Evolutionary conservation across 2,113 vertebrate genomes (phyloP).

Genomic region (Brienomyrus longianalis): DNA sequence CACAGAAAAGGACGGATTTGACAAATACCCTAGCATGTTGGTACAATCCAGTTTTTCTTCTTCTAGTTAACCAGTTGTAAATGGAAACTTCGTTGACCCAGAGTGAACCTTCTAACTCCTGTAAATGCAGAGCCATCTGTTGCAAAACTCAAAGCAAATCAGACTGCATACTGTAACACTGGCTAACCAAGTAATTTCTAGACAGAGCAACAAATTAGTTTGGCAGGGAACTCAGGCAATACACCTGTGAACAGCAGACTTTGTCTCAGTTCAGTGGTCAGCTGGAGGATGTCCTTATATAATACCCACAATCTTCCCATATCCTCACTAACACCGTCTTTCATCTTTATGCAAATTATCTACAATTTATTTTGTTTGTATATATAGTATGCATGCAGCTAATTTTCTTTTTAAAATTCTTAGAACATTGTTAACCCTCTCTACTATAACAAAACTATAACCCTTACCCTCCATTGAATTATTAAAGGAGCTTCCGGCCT

Average conservation of each 20-base stretch:
- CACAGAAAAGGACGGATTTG: not conserved
- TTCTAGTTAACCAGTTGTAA: not conserved
- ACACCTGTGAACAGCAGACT: slow-evolving; percentile 44
- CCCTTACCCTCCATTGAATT: not conserved
- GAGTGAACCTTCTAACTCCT: not conserved
- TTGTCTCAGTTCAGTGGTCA: slow-evolving; percentile 23
- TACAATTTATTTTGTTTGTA: not conserved
- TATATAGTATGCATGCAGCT: not conserved
- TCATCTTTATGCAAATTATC: slow-evolving; percentile 32
- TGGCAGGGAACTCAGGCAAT: slow-evolving; percentile 1
- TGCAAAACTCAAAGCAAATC: not conserved
- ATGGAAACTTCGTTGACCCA: not conserved
- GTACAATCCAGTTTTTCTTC: not conserved
- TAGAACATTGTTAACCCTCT: not conserved
- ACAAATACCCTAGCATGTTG: not conserved
- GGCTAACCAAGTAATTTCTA: not conserved
- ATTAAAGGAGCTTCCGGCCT: not conserved
- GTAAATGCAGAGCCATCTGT: not conserved
- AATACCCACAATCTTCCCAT: slow-evolving; percentile 22
- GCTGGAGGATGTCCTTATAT: slow-evolving; percentile 31
- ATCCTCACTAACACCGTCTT: slow-evolving; percentile 42
- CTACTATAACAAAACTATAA: not conserved
- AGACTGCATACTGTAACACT: not conserved
- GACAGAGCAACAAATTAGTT: not conserved
- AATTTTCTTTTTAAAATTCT: not conserved